These are phyloP conservation scores for Abscondita cerata DNA, from an alignment of 2,888 invertebrate species.

Conservation along the genomic window DNA sequence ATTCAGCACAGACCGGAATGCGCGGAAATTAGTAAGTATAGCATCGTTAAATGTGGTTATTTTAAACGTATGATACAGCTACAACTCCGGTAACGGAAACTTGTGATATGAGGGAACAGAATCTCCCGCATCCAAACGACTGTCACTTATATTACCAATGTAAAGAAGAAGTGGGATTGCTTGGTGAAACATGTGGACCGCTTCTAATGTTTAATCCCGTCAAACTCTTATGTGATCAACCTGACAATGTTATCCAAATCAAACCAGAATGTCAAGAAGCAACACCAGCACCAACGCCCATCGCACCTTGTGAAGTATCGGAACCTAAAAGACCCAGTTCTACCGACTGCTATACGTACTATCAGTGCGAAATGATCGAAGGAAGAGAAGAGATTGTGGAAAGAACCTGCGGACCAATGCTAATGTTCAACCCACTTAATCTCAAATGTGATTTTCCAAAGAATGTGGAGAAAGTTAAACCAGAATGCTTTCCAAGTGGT, in stretches of 20 bases:
- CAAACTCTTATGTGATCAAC: not conserved
- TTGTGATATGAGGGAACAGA: not conserved
- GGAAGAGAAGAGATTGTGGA: not conserved
- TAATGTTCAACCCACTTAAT: not conserved
- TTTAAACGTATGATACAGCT: not conserved
- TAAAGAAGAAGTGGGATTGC: not conserved
- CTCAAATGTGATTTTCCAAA: not conserved
- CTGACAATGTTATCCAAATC: not conserved
- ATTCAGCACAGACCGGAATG: not conserved
- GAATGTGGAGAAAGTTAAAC: not conserved
- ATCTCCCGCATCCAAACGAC: not conserved
- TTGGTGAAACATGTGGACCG: not conserved
- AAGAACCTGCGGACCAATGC: not conserved
- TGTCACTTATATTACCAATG: not conserved
- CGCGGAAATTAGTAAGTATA: not conserved
- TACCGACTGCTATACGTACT: not conserved
- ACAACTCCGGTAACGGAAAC: not conserved
- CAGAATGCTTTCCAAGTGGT: not conserved
- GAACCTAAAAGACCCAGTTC: not conserved
- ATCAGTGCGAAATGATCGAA: not conserved
- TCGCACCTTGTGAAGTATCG: not conserved
- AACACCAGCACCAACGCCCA: not conserved
- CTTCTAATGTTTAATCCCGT: not conserved
- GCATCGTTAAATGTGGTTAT: not conserved
- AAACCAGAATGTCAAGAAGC: conserved; percentile 2